Evolutionary conservation across 2,113 vertebrate genomes (phyloP), one percentile per base, ranked within the genome.

Genomic region (Pangasianodon gigas): DNA sequence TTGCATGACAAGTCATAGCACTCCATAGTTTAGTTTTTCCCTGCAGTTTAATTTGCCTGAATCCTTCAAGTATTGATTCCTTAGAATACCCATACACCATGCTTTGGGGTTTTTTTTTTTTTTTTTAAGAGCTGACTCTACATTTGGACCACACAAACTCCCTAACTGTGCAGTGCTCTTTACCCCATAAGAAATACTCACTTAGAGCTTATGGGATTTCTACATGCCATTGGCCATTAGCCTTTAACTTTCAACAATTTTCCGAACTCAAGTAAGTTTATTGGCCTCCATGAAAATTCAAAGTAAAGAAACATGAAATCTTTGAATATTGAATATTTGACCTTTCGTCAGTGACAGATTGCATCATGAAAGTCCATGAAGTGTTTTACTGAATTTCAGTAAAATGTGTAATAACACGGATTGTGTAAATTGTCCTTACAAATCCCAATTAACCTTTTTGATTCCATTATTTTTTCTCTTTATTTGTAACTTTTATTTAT

Each of bases 401-500:
- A 58, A 46, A 81, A 65, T 81, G 48, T 52, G 3, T 71, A 85
- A 85, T 81, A 86, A 24, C 60, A 85, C 26, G 14, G n/a, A 51
- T 41, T 21, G 16, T 48, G 44, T 52, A 52, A 86, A 52, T 41
- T 88, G 48, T 51, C 69, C 84, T 51, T 60, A 9, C 79, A 56
- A 44, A 54, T 44, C 26, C 54, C n/a, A 21, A 41, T 41, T 24
- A 56, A 37, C 9, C 32, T 86, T 52, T 81, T 56, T 65, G 3
- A 52, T 56, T 90, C 41, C 19, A n/a, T 14, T 41, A 11, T 79
- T 46, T 79, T 79, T 88, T 79, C 87, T 6, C 44, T 58, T 74
- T 21, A 82, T 41, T 62, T 67, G 32, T 91, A 86, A 32, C 19
- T 14, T 32, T 86, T 81, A 89, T 91, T 91, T 89, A 91, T 91